Conservation (phyloP, 2,797 vertebrate genomes). For the Jordanella pulchra region DNA sequence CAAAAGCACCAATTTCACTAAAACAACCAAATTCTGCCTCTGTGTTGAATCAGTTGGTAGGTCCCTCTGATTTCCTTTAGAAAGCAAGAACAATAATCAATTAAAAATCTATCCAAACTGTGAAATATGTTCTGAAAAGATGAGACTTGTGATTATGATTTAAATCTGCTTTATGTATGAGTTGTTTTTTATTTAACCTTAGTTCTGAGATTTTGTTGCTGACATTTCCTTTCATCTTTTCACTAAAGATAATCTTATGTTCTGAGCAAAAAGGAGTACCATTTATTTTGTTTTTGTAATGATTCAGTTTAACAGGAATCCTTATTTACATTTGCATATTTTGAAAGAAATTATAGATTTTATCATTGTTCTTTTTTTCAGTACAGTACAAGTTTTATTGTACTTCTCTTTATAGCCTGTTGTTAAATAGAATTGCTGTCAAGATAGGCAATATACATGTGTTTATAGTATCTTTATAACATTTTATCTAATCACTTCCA, state of each 20-base stretch:
- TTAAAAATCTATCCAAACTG: background rate
- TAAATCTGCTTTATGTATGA: background rate
- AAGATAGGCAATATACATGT: background rate
- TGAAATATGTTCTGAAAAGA: background rate
- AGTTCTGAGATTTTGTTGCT: too few relatives aligned
- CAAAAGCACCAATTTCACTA: background rate
- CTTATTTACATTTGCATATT: background rate
- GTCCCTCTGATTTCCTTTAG: background rate
- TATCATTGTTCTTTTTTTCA: background rate
- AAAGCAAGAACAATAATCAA: background rate
- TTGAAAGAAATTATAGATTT: background rate
- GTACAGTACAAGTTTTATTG: background rate
- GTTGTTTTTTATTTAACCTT: too few relatives aligned
- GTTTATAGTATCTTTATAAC: background rate
- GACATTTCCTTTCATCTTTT: background rate
- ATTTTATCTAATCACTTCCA: background rate
- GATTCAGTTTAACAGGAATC: background rate
- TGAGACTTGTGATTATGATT: background rate
- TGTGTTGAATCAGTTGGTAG: background rate
- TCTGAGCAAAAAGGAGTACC: background rate
- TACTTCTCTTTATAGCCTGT: background rate
- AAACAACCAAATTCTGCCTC: background rate
- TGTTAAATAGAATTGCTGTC: background rate
- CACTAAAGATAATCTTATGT: background rate
- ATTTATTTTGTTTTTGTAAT: background rate